phyloP scores from a whole-genome alignment of 2,113 vertebrate genomes.

The Toxotes jaculatrix region DNA sequence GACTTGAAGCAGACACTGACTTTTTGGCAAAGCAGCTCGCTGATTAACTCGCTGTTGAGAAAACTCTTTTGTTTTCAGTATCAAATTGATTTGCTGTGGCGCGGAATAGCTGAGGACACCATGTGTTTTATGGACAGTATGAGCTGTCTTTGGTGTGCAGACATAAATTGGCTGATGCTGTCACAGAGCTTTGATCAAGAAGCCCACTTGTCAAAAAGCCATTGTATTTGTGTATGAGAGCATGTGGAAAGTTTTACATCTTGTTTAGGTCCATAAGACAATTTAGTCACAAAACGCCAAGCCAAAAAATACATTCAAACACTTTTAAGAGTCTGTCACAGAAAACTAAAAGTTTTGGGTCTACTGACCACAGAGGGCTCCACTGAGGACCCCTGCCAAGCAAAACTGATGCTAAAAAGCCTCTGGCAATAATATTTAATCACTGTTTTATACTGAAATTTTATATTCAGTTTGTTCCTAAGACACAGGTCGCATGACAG shows the following conservation, averaged over 20 bases:
- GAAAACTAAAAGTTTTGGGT: conserved; percentile 6
- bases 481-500: neutral
- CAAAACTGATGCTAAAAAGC: conserved; percentile 5
- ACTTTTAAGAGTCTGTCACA: conserved; percentile 11
- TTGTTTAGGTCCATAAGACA: neutral
- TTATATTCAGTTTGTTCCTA: no score
- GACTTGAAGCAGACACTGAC: neutral
- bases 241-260: conserved; percentile 21
- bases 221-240: conserved; percentile 4
- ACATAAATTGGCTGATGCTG: neutral
- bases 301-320: neutral
- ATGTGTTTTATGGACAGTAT: conserved; percentile 1
- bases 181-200: conserved; percentile 12
- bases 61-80: conserved; percentile 17
- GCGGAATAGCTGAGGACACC: neutral
- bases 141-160: no score
- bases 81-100: neutral
- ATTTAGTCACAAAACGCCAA: no score
- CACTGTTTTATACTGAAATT: neutral
- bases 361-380: neutral
- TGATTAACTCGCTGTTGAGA: conserved; percentile 7
- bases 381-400: neutral
- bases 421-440: conserved; percentile 3
- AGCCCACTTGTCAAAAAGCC: conserved; percentile 30
- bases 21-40: conserved; percentile 1